Evolutionary conservation across 1,140 invertebrate species (phyloP), one percentile per base, ranked within the genome.

Genomic region (Drosophila oshimai): DNA sequence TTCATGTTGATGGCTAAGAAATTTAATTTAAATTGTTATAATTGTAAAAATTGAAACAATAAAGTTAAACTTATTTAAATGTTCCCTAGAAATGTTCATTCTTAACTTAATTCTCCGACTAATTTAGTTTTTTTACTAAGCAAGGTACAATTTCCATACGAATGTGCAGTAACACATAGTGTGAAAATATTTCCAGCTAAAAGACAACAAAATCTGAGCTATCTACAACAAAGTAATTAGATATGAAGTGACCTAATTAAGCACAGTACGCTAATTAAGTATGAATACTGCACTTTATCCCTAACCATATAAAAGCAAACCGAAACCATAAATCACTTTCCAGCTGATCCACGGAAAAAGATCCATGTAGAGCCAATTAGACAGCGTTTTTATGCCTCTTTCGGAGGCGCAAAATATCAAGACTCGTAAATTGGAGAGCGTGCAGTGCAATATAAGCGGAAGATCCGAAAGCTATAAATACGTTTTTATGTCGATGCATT

Each of bases 391-490:
- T 34, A 41, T 17, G 49, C 17, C 51, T 28, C 17, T 20, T 36
- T 46, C 12, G 39, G 28, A 34, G 65, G 51, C 67, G 65, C 53
- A 34, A 70, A 71, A 50, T 58, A 31, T 49, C 18, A 34, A 34
- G 41, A 44, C 47, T 72, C 68, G 68, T 71, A 71, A 71, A 71
- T 61, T 22, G 67, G 55, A 60, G 45, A 71, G 45, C 42, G 44
- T 24, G 61, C 44, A 24, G 39, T 44, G 60, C 64, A 45, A 26
- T 69, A 42, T 28, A 69, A 37, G 13, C 41, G 20, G 9, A 69
- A 55, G 46, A 72, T 60, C 69, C 54, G 39, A 45, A 46, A 50
- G 62, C 54, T 71, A 72, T 72, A 72, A 71, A 71, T 71, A 72
- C 45, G 15, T 29, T 45, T 71, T 71, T 71, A 71, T 70, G 46